Percentiles rank a stretch among this genome's conserved stretches.
Evolutionary conservation across 2,888 invertebrate genomes (phyloP).

Genomic region (Patella caerulea): DNA sequence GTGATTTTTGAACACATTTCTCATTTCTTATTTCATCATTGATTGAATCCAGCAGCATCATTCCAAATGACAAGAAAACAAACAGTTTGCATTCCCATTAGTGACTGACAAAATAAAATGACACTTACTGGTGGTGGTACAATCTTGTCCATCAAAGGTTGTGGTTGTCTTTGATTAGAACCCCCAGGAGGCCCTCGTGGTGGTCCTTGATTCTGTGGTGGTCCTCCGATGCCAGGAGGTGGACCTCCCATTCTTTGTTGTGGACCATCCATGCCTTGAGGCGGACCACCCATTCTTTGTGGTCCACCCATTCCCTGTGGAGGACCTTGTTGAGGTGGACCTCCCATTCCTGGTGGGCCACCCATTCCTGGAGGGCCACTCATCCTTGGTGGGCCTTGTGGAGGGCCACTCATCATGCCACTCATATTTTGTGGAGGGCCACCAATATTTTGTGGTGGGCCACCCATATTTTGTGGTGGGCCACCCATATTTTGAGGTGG

Average conservation of each 20-base stretch:
- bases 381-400: conserved; percentile 20
- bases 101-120: too few species aligned
- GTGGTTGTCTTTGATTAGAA: conserved; percentile 15
- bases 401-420: conserved; percentile 17
- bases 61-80: too few species aligned
- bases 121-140: conserved; percentile 10
- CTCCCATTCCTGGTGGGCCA: conserved; percentile 6
- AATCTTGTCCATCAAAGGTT: conserved; percentile 7
- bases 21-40: too few species aligned
- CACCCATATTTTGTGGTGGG: conserved; percentile 25
- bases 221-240: conserved; percentile 11
- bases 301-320: conserved; percentile 21
- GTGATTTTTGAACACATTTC: too few species aligned
- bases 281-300: conserved; percentile 23
- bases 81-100: too few species aligned
- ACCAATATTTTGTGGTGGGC: conserved; percentile 8
- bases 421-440: background rate
- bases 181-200: background rate
- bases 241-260: conserved; percentile 13
- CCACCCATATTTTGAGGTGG: conserved; percentile 15
- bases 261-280: conserved; percentile 11
- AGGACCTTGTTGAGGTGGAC: conserved; percentile 10
- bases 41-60: too few species aligned
- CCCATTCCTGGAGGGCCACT: background rate
- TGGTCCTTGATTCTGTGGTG: background rate